phyloP scores from a whole-genome alignment of 2,888 invertebrate genomes.

The Dinocampus coccinellae region DNA sequence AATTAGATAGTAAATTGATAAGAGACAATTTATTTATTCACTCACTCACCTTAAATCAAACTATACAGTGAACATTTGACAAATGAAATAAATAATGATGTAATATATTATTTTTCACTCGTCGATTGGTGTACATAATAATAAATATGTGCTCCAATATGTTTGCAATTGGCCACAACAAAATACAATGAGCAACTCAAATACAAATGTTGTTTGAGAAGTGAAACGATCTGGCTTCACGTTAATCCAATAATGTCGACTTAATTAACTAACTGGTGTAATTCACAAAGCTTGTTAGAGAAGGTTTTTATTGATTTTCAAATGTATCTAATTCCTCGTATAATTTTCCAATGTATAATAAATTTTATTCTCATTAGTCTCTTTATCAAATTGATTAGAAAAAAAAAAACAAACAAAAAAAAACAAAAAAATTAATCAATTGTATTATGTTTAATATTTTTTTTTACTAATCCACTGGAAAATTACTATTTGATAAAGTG shows the following conservation, averaged over 20 bases:
- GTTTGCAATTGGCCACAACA: slow-evolving; percentile 19
- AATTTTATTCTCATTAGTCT: too few relatives aligned
- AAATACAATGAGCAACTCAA: slow-evolving; percentile 3
- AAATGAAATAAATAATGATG: too few relatives aligned
- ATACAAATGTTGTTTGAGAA: slow-evolving; percentile 8
- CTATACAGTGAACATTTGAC: too few relatives aligned
- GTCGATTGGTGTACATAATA: background rate
- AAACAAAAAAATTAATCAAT: too few relatives aligned
- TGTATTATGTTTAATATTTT: too few relatives aligned
- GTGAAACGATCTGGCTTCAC: slow-evolving; percentile 58
- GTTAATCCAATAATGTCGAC: slow-evolving; percentile 68
- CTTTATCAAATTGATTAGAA: too few relatives aligned
- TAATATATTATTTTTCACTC: too few relatives aligned
- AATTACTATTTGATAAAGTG: background rate
- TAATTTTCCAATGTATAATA: too few relatives aligned
- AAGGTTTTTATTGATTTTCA: slow-evolving; percentile 62
- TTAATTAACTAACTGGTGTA: slow-evolving; percentile 68
- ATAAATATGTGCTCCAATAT: background rate
- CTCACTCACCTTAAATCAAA: slow-evolving; percentile 15
- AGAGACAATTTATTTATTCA: too few relatives aligned
- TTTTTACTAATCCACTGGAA: background rate
- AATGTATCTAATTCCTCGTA: slow-evolving; percentile 37
- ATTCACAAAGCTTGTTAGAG: slow-evolving; percentile 68
- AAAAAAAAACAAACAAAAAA: too few relatives aligned
- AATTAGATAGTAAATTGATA: too few relatives aligned